phyloP scores from a whole-genome alignment of 2,113 vertebrate species.

The Proteles cristata region DNA sequence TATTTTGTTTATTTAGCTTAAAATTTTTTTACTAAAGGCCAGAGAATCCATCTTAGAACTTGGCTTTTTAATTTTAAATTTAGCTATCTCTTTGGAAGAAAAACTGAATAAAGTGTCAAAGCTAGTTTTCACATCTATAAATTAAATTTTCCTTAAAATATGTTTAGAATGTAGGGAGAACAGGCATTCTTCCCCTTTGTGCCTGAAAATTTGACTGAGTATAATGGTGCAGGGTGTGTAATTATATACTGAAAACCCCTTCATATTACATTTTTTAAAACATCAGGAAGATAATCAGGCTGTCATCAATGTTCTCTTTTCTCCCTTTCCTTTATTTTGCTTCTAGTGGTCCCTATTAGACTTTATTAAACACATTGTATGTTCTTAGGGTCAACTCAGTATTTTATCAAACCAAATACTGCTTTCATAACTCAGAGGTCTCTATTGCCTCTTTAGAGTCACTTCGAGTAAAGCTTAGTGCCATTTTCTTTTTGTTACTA shows the following conservation, averaged over 20 bases:
- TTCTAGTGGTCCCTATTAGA: not conserved
- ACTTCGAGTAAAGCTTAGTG: not conserved
- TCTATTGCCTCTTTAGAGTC: not conserved
- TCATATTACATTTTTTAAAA: not conserved
- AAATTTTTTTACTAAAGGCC: not conserved
- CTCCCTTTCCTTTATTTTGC: not conserved
- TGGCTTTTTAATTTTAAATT: constrained; percentile 53
- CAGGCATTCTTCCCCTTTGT: not conserved
- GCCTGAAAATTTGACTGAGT: not conserved
- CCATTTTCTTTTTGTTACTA: not conserved
- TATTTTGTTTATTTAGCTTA: constrained; percentile 29
- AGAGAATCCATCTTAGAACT: not conserved
- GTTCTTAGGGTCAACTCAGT: not conserved
- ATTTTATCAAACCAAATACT: constrained; percentile 2
- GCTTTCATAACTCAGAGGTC: not conserved
- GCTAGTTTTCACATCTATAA: not conserved
- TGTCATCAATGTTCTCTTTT: not conserved
- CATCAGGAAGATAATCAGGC: not conserved
- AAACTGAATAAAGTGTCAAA: constrained; percentile 24
- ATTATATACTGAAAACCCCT: not conserved
- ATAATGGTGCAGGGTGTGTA: not conserved
- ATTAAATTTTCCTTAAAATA: constrained; percentile 41
- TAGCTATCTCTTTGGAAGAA: constrained; percentile 37
- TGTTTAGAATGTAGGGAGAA: not conserved
- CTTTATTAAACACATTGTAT: not conserved